These are phyloP conservation scores for Mamestra brassicae DNA, from an alignment of 2,888 invertebrate genomes.

Conservation along the genomic window DNA sequence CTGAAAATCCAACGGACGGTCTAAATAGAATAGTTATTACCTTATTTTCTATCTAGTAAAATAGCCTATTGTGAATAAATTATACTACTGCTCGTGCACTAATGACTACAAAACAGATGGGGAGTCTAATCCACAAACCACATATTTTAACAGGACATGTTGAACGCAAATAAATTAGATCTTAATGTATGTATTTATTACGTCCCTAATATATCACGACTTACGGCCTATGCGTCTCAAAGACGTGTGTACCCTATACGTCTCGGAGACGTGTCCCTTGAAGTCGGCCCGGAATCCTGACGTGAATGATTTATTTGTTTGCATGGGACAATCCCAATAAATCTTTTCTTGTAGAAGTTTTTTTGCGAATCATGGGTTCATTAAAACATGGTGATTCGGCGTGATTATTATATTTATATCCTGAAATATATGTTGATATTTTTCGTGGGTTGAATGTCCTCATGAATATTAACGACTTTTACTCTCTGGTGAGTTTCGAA, in stretches of 20 bases:
- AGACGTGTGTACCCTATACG: neutral
- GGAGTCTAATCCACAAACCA: neutral
- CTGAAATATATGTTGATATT: neutral
- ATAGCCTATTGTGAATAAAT: too few species aligned
- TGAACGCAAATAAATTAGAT: slow-evolving; percentile 38
- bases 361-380: neutral
- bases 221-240: slow-evolving; percentile 7
- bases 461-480: neutral
- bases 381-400: neutral
- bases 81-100: too few species aligned
- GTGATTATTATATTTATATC: slow-evolving; percentile 3
- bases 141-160: slow-evolving; percentile 3
- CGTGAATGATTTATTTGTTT: slow-evolving; percentile 48
- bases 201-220: slow-evolving; percentile 40
- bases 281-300: slow-evolving; percentile 12
- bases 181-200: slow-evolving; percentile 33
- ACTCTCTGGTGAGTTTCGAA: too few species aligned
- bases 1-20: too few species aligned
- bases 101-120: neutral
- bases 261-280: neutral
- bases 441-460: neutral
- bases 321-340: slow-evolving; percentile 10
- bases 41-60: too few species aligned
- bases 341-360: slow-evolving; percentile 16
- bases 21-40: too few species aligned